These are phyloP conservation scores for Channa maculata DNA, from an alignment of 2,113 vertebrate genomes.

Conservation along the genomic window DNA sequence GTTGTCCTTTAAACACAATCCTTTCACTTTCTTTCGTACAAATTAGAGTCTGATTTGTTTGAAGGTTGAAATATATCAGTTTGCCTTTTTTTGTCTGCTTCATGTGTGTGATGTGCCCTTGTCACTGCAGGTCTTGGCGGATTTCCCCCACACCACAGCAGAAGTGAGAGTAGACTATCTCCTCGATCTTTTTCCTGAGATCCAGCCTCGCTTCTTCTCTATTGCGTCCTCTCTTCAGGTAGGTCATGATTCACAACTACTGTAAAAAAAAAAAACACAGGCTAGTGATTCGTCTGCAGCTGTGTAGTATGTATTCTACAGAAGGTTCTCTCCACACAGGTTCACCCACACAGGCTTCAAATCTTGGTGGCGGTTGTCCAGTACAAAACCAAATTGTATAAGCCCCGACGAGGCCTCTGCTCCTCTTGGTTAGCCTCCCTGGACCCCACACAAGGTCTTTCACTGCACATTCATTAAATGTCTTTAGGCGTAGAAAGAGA, in stretches of 20 bases:
- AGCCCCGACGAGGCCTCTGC: conserved; percentile 91
- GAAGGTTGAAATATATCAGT: too few species aligned
- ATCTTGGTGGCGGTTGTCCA: conserved; percentile 92
- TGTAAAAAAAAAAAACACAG: background rate
- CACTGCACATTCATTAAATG: background rate
- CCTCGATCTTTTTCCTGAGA: conserved; percentile 91
- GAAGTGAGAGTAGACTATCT: conserved; percentile 86
- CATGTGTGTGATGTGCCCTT: background rate
- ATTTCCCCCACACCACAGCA: conserved; percentile 89
- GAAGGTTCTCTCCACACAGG: conserved; percentile 73
- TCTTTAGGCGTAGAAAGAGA: too few species aligned
- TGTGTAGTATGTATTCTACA: background rate
- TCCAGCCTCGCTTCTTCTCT: conserved; percentile 94
- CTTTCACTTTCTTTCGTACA: too few species aligned
- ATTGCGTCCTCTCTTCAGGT: conserved; percentile 92
- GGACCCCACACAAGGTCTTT: conserved; percentile 84
- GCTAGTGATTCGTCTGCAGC: background rate
- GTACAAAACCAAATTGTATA: conserved; percentile 88
- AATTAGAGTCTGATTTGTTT: too few species aligned
- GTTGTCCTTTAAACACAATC: too few species aligned
- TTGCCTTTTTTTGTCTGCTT: too few species aligned
- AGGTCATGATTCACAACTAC: conserved; percentile 24
- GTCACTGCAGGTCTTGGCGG: conserved; percentile 85
- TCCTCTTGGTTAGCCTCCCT: conserved; percentile 94
- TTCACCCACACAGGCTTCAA: conserved; percentile 86